Conservation (phyloP, 2,888 invertebrate genomes). For the Halictus quadricinctus region DNA sequence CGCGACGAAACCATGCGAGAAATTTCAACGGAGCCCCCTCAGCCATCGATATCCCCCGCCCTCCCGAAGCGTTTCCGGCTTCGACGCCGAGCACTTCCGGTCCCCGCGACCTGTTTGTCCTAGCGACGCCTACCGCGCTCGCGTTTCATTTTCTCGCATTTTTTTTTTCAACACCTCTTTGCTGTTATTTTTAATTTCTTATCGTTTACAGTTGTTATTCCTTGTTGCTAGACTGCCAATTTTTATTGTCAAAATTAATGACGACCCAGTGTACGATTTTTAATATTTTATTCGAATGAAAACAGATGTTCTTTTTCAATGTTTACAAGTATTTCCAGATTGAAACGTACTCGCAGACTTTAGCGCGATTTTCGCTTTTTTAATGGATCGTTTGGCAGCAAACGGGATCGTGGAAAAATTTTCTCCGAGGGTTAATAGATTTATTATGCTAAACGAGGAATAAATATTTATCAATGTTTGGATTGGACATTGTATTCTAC, state of each 20-base stretch:
- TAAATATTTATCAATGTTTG: conserved; percentile 12
- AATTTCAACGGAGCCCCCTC: neutral
- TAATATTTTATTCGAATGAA: too few species aligned
- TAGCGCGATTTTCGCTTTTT: neutral
- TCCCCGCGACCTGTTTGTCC: too few species aligned
- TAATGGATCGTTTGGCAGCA: neutral
- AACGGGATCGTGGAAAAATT: neutral
- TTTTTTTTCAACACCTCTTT: neutral
- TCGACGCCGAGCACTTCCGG: conserved; percentile 1
- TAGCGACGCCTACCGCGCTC: neutral
- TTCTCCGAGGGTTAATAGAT: neutral
- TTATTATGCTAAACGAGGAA: conserved; percentile 5
- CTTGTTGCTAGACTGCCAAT: too few species aligned
- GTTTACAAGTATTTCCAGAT: neutral
- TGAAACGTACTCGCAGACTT: neutral
- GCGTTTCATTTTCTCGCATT: neutral
- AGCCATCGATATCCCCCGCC: neutral
- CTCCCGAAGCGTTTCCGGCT: neutral
- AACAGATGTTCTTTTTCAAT: neutral
- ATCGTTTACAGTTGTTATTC: too few species aligned
- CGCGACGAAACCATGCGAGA: conserved; percentile 5
- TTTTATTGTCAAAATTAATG: too few species aligned
- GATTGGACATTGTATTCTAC: neutral
- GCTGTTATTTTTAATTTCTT: too few species aligned
- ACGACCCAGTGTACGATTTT: too few species aligned